phyloP scores from a whole-genome alignment of 2,888 invertebrate genomes.

The Cabera pusaria region DNA sequence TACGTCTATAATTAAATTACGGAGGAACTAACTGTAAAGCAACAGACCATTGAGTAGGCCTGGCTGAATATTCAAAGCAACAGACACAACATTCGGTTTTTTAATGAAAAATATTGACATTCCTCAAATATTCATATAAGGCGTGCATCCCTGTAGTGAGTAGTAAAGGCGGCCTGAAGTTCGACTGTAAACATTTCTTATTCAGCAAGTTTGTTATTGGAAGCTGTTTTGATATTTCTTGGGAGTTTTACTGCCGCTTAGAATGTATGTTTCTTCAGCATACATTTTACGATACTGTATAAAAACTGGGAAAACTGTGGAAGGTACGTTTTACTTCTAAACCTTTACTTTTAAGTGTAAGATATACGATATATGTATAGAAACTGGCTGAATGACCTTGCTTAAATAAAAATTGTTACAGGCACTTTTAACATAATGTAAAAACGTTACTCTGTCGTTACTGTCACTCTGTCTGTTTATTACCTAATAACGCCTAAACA shows the following conservation, averaged over 20 bases:
- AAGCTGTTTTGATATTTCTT: constrained; percentile 38
- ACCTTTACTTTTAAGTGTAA: no score
- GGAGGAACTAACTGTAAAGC: constrained; percentile 1
- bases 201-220: constrained; percentile 30
- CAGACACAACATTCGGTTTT: constrained; percentile 5
- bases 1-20: no score
- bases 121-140: constrained; percentile 12
- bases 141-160: constrained; percentile 12
- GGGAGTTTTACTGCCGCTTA: constrained; percentile 17
- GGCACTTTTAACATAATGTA: no score
- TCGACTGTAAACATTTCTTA: constrained; percentile 31
- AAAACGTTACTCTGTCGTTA: no score
- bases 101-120: constrained; percentile 11
- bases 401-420: no score
- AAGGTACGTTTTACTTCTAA: no score
- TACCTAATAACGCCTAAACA: no score
- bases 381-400: no score
- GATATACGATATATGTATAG: no score
- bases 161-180: constrained; percentile 32
- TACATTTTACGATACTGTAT: constrained; percentile 8
- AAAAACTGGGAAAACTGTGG: constrained; percentile 1
- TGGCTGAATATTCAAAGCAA: no score
- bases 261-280: constrained; percentile 29
- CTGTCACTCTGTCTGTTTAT: no score
- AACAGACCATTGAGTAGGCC: no score